Evolutionary conservation across 2,888 invertebrate species (phyloP).

Genomic region (Sinelater perroti): DNA sequence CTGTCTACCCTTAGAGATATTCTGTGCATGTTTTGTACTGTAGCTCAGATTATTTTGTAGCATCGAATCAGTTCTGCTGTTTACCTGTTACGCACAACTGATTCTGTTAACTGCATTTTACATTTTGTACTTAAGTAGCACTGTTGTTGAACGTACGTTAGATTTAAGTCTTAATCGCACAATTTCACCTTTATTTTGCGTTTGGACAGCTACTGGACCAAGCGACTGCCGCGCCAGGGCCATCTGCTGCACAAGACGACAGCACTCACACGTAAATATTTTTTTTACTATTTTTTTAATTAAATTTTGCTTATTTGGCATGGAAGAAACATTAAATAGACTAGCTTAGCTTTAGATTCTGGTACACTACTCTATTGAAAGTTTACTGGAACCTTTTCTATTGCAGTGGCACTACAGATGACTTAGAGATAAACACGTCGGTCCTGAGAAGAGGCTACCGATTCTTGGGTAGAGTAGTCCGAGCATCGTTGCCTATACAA

Average conservation of each 20-base stretch:
- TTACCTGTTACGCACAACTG: background rate
- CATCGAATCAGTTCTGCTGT: slow-evolving; percentile 1
- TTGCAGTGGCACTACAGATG: slow-evolving; percentile 64
- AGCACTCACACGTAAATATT: slow-evolving; percentile 71
- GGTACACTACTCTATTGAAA: background rate
- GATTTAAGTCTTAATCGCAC: slow-evolving; percentile 50
- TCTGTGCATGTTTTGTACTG: slow-evolving; percentile 18
- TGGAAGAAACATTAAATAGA: background rate
- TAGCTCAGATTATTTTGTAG: slow-evolving; percentile 8
- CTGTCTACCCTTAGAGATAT: slow-evolving; percentile 3
- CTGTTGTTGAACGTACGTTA: slow-evolving; percentile 44
- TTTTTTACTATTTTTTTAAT: slow-evolving; percentile 45
- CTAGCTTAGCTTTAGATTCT: background rate
- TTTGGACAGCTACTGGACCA: slow-evolving; percentile 76
- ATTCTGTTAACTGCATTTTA: slow-evolving; percentile 30
- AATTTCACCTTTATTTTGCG: slow-evolving; percentile 66
- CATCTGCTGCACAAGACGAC: slow-evolving; percentile 65
- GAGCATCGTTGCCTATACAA: slow-evolving; percentile 94
- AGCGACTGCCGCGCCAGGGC: slow-evolving; percentile 66
- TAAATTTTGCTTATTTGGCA: background rate
- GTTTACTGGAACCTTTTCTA: slow-evolving; percentile 16
- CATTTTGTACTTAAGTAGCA: slow-evolving; percentile 50
- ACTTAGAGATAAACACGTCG: slow-evolving; percentile 66
- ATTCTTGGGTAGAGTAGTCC: slow-evolving; percentile 88
- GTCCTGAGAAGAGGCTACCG: slow-evolving; percentile 79